Evolutionary conservation across 2,797 vertebrate genomes (phyloP), one percentile per base, ranked within the genome.

Genomic region (Danio albolineatus): DNA sequence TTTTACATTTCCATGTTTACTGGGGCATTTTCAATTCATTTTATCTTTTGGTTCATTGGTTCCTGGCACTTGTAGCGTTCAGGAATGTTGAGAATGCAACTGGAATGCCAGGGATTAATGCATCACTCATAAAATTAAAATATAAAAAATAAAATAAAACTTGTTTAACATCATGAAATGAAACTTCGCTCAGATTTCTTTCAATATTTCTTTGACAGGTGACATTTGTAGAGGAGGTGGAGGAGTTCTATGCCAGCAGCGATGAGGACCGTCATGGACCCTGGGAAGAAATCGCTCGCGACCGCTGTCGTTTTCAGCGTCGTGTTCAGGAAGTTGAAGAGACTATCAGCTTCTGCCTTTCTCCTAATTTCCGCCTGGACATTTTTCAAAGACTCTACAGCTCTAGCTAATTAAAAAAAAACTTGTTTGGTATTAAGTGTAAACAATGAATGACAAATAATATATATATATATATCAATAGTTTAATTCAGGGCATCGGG

Each of bases 201-300:
- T 57, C 39, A 4, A 28, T 14, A 6, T 46, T 19, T n/a, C 0
- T 76, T 14, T 17, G 83, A 2, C 89, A 99, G 97, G 97, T 99
- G 5, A 95, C 94, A 13, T 99, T 99, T 90, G 89, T 92, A n/a
- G 96, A 98, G 2, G 88, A 96, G 16, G 95, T 98, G 48, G 95
- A 96, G 1, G 95, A 96, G 89, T 96, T 97, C 92, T 96, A 95
- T 4, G 80, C 95, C 59, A 96, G 95, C 88, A 88, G 90, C 0
- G 88, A 95, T 81, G 97, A 99, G 90, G 96, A 98, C 61, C 94
- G 96, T 0, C 93, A 89, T 14, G 96, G 97, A 9, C 97, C 96
- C 0, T 98, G 97, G 97, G 97, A 99, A 84, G 95, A 98, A 92
- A 88, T 96, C 28, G 97, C 97, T 0, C 91, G 97, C 2, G 97